Conservation (phyloP, 1,140 invertebrate species). For the Condylostylus longicornis region DNA sequence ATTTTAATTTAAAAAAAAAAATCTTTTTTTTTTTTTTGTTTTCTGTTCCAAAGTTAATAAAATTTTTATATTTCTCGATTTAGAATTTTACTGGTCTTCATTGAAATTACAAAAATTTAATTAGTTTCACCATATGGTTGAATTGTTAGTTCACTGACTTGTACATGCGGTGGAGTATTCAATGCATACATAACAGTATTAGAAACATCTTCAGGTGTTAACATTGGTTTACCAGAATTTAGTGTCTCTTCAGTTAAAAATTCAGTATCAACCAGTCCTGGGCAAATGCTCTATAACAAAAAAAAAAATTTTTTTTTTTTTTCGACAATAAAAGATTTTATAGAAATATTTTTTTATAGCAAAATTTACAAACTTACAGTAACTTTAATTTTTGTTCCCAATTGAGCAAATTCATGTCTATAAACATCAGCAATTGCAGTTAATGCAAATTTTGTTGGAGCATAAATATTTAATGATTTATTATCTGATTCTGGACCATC, state of each 20-base stretch:
- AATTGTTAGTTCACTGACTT: conserved; percentile 31
- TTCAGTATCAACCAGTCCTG: conserved; percentile 41
- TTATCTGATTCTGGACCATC: conserved; percentile 21
- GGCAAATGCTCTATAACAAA: conserved; percentile 39
- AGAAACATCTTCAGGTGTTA: conserved; percentile 37
- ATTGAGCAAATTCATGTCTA: conserved; percentile 42
- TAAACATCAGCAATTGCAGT: conserved; percentile 47
- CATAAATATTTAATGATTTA: conserved; percentile 38
- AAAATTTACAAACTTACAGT: conserved; percentile 36
- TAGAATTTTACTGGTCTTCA: too few species aligned
- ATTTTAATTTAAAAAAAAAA: too few species aligned
- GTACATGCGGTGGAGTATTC: conserved; percentile 34
- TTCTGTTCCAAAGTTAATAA: too few species aligned
- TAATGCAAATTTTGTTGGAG: conserved; percentile 51
- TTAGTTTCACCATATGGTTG: conserved; percentile 23
- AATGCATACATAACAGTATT: conserved; percentile 37
- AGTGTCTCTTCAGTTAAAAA: conserved; percentile 25
- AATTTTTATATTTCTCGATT: too few species aligned
- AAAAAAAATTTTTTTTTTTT: conserved; percentile 1
- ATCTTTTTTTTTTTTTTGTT: too few species aligned
- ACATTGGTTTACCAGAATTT: conserved; percentile 9
- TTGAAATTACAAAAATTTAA: too few species aligned
- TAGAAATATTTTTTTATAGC: too few species aligned
- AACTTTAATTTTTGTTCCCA: conserved; percentile 46
- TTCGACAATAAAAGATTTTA: neutral